Evolutionary conservation across 2,113 vertebrate genomes (phyloP), one percentile per base, ranked within the genome.

Genomic region (Epinephelus lanceolatus): DNA sequence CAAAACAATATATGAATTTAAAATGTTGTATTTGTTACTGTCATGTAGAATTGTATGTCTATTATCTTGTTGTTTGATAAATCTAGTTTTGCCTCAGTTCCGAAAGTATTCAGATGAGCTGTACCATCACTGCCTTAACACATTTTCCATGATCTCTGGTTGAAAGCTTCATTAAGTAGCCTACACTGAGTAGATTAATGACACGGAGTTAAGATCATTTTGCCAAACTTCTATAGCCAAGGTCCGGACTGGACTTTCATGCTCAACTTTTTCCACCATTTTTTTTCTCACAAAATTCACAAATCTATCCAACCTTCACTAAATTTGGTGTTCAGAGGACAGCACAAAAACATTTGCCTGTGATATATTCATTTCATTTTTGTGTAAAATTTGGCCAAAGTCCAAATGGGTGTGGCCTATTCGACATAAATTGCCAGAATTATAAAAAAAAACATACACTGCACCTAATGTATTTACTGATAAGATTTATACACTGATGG

Each of bases 1-100:
- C 9, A 27, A 40, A 27, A 80, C 53, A 86, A 83, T 13, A 74
- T 7, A 51, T 1, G 67, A 52, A 47, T 21, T 21, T 1, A 25
- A 14, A 55, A 3, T 5, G 4, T 6, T 40, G 25, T 14, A 51
- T 71, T 49, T 49, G 10, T 6, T 56, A n/a, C 3, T 5, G 27
- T 17, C 8, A 4, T 5, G 4, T 10, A 27, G 2, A 25, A 10
- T 40, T 40, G 1, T 19, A 8, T 18, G 42, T 21, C 17, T 74
- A 8, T 0, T 33, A 21, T 42, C 5, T 37, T 21, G 0, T 4
- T 62, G 10, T 65, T 59, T 55, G 33, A 42, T 17, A 37, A 11
- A 4, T 51, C 37, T 37, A 2, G 10, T 40, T 63, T 37, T 23
- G 6, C 7, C 0, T 51, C 8, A 23, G 0, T 19, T 56, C 2